Evolutionary conservation across 2,888 invertebrate species (phyloP).

Genomic region (Platynereis dumerilii): DNA sequence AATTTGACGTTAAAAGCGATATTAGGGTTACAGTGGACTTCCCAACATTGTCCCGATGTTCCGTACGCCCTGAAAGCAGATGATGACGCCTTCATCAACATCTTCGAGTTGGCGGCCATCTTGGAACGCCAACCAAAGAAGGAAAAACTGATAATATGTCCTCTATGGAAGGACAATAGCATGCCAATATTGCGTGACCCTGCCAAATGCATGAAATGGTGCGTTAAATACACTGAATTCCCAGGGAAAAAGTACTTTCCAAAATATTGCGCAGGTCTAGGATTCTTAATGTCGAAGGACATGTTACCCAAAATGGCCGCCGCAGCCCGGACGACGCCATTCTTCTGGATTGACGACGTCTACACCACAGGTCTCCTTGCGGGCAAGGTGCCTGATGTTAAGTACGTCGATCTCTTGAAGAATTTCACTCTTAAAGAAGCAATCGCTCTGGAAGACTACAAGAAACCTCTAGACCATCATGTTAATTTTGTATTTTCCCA

Average conservation of each 20-base stretch:
- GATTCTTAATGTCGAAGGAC: slow-evolving; percentile 44
- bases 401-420: slow-evolving; percentile 70
- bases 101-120: slow-evolving; percentile 34
- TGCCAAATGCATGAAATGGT: slow-evolving; percentile 38
- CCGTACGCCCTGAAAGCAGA: slow-evolving; percentile 42
- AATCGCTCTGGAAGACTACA: slow-evolving; percentile 27
- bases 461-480: slow-evolving; percentile 5
- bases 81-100: slow-evolving; percentile 46
- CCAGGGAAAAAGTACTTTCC: slow-evolving; percentile 42
- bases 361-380: slow-evolving; percentile 52
- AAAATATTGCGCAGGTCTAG: slow-evolving; percentile 54
- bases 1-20: slow-evolving; percentile 46
- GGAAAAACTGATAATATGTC: slow-evolving; percentile 31
- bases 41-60: slow-evolving; percentile 40
- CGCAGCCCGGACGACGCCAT: slow-evolving; percentile 42
- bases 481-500: slow-evolving; percentile 26
- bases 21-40: slow-evolving; percentile 45
- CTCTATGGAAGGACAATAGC: slow-evolving; percentile 38
- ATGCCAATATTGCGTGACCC: slow-evolving; percentile 42
- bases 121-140: slow-evolving; percentile 10
- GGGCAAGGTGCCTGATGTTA: slow-evolving; percentile 40
- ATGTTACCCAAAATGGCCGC: slow-evolving; percentile 45
- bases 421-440: slow-evolving; percentile 81
- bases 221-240: slow-evolving; percentile 37
- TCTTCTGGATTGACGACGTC: slow-evolving; percentile 56